Percentiles rank a stretch among this genome's conserved stretches.
Evolutionary conservation across 2,797 vertebrate genomes (phyloP).

Genomic region (Glossophaga mutica): DNA sequence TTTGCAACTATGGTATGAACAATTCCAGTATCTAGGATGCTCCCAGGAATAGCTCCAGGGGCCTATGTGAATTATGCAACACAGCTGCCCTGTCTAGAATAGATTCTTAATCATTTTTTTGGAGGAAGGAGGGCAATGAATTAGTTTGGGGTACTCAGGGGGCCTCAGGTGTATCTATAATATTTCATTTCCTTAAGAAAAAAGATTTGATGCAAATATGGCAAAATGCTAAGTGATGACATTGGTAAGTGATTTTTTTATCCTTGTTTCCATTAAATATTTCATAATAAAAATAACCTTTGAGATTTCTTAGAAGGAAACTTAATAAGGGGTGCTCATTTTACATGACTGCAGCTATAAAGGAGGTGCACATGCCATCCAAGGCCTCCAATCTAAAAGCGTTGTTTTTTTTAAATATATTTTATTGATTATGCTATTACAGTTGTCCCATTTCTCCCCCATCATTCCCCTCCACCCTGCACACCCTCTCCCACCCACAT

Average conservation of each 20-base stretch:
- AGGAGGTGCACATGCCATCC: background rate
- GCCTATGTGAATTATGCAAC: background rate
- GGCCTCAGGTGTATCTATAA: background rate
- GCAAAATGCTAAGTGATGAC: background rate
- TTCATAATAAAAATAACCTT: slow-evolving; percentile 7
- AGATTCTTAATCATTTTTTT: background rate
- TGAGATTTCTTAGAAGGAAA: background rate
- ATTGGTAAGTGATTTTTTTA: background rate
- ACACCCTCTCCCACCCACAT: too few relatives aligned
- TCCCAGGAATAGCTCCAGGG: background rate
- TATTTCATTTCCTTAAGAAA: slow-evolving; percentile 1
- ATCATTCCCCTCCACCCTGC: too few relatives aligned
- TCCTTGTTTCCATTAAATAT: background rate
- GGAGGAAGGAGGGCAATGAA: background rate
- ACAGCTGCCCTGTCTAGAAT: background rate
- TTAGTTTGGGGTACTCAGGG: background rate
- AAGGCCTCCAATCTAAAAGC: background rate
- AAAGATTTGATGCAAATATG: background rate
- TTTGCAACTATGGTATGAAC: slow-evolving; percentile 17
- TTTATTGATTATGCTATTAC: too few relatives aligned
- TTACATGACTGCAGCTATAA: background rate
- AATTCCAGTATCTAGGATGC: background rate
- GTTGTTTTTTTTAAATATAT: too few relatives aligned
- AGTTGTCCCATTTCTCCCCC: too few relatives aligned
- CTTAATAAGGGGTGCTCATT: background rate